phyloP scores from a whole-genome alignment of 2,888 invertebrate genomes.

The Ditula angustiorana region DNA sequence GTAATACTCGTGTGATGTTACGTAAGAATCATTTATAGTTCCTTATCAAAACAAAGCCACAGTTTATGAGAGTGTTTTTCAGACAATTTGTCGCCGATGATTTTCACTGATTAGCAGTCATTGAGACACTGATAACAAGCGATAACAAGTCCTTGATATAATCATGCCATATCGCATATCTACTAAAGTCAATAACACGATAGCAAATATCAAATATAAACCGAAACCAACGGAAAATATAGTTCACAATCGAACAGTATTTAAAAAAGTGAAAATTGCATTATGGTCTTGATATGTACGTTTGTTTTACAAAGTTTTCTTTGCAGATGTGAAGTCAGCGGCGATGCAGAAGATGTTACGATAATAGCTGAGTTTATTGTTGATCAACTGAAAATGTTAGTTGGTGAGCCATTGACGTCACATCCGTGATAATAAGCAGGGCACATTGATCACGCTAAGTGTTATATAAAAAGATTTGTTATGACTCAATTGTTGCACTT shows the following conservation, averaged over 20 bases:
- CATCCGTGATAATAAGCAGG: background rate
- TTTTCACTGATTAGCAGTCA: slow-evolving; percentile 25
- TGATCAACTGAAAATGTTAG: background rate
- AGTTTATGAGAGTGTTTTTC: slow-evolving; percentile 17
- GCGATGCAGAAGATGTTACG: background rate
- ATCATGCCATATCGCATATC: slow-evolving; percentile 25
- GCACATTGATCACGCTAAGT: background rate
- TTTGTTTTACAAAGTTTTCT: background rate
- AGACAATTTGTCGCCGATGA: slow-evolving; percentile 29
- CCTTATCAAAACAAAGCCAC: background rate
- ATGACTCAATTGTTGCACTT: background rate
- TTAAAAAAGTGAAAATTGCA: slow-evolving; percentile 10
- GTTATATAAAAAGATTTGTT: slow-evolving; percentile 4
- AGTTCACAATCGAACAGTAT: background rate
- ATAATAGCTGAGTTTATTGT: background rate
- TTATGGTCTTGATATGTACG: slow-evolving; percentile 1
- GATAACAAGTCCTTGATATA: slow-evolving; percentile 27
- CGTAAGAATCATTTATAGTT: background rate
- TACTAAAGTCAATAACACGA: slow-evolving; percentile 1
- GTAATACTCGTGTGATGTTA: background rate
- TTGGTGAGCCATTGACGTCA: slow-evolving; percentile 6
- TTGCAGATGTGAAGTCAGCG: background rate
- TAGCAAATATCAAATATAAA: background rate
- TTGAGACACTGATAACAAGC: slow-evolving; percentile 25
- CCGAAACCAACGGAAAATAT: background rate